Evolutionary conservation across 2,797 vertebrate genomes (phyloP).

Genomic region (Melanotaenia boesemani): DNA sequence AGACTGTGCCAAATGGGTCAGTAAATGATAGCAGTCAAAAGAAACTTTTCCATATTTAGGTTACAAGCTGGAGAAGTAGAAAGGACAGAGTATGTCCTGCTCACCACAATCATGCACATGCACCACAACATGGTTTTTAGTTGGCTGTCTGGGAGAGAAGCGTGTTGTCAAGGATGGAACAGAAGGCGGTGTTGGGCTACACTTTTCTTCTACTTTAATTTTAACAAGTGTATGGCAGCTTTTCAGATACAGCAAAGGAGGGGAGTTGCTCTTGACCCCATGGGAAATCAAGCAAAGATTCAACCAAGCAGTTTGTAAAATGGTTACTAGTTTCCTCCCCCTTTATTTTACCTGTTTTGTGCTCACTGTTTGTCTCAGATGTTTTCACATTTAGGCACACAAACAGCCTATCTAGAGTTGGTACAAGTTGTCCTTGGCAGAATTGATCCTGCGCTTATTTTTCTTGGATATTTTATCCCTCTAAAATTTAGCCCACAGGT

Average conservation of each 20-base stretch:
- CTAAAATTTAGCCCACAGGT: neutral
- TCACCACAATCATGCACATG: neutral
- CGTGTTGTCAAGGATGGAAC: conserved; percentile 19
- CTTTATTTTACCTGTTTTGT: conserved; percentile 14
- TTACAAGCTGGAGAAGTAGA: conserved; percentile 28
- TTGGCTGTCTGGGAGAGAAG: neutral
- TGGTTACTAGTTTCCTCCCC: conserved; percentile 30
- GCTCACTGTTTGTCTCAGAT: conserved; percentile 11
- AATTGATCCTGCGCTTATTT: conserved; percentile 7
- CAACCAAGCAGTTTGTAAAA: conserved; percentile 75
- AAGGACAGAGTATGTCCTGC: neutral
- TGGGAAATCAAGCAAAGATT: conserved; percentile 79
- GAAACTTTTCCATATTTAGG: conserved; percentile 45
- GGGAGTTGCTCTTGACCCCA: conserved; percentile 60
- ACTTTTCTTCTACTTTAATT: conserved; percentile 51
- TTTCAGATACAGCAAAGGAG: conserved; percentile 59
- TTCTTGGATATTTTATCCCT: conserved; percentile 14
- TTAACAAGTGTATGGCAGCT: conserved; percentile 38
- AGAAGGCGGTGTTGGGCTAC: conserved; percentile 25
- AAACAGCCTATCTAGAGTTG: conserved; percentile 6
- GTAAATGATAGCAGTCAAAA: conserved; percentile 48
- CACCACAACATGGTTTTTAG: conserved; percentile 9
- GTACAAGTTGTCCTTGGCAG: conserved; percentile 15
- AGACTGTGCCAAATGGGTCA: conserved; percentile 47
- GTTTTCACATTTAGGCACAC: conserved; percentile 2